A percentile compares a stretch with the other conserved stretches of the same genome.
Conservation (phyloP, 2,888 invertebrate species). For the Rhagonycha fulva region DNA sequence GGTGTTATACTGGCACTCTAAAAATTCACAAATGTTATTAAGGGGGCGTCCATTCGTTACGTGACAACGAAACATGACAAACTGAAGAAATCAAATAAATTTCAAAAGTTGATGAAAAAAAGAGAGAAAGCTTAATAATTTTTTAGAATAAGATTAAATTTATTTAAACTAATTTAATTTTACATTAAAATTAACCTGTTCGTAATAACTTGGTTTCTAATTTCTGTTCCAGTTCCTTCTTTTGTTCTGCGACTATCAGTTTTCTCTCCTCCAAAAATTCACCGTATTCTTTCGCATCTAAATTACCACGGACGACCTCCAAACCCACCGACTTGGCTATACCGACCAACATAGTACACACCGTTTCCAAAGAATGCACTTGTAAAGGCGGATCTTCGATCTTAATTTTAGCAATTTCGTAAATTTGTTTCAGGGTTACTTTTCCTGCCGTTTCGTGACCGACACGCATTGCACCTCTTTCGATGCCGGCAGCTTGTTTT, state of each 20-base stretch:
- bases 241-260: slow-evolving; percentile 71
- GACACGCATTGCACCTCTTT: slow-evolving; percentile 75
- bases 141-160: not conserved
- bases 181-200: slow-evolving; percentile 59
- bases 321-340: slow-evolving; percentile 83
- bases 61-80: slow-evolving; percentile 85
- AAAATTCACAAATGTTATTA: too few species aligned
- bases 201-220: slow-evolving; percentile 91
- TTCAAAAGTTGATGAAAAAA: slow-evolving; percentile 71
- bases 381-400: slow-evolving; percentile 79
- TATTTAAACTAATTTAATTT: not conserved
- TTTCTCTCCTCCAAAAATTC: slow-evolving; percentile 80
- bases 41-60: too few species aligned
- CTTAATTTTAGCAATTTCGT: slow-evolving; percentile 98
- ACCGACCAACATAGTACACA: slow-evolving; percentile 80
- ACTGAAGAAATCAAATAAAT: slow-evolving; percentile 74
- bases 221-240: slow-evolving; percentile 76
- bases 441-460: slow-evolving; percentile 82
- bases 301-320: slow-evolving; percentile 71
- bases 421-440: slow-evolving; percentile 91
- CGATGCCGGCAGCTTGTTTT: slow-evolving; percentile 93
- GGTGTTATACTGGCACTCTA: too few species aligned
- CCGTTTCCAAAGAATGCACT: slow-evolving; percentile 65
- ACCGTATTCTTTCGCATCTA: slow-evolving; percentile 80
- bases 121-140: not conserved